phyloP scores from a whole-genome alignment of 2,888 invertebrate species.

The Aricia artaxerxes region DNA sequence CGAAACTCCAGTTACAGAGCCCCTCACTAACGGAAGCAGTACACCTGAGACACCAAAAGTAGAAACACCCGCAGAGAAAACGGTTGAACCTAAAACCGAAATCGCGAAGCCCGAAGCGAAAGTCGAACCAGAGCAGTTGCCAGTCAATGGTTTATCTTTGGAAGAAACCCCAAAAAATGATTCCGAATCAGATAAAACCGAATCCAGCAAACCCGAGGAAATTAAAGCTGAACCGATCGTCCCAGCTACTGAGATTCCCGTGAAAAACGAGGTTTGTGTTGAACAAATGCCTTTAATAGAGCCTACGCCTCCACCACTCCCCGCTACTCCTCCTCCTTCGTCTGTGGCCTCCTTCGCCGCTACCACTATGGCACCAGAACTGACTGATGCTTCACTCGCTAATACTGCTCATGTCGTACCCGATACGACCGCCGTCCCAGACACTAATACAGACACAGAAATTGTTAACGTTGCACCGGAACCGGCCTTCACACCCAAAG shows the following conservation, averaged over 20 bases:
- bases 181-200: slow-evolving; percentile 51
- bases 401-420: slow-evolving; percentile 61
- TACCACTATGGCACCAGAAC: slow-evolving; percentile 82
- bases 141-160: slow-evolving; percentile 67
- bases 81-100: slow-evolving; percentile 47
- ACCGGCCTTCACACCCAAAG: slow-evolving; percentile 36
- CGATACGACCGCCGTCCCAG: slow-evolving; percentile 54
- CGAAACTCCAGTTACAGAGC: slow-evolving; percentile 75
- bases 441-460: slow-evolving; percentile 49
- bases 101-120: slow-evolving; percentile 51
- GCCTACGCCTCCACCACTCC: slow-evolving; percentile 86
- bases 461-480: slow-evolving; percentile 45
- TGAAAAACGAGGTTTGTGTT: slow-evolving; percentile 79
- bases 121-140: slow-evolving; percentile 62
- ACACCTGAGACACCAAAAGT: slow-evolving; percentile 67
- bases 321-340: slow-evolving; percentile 87
- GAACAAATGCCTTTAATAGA: slow-evolving; percentile 82
- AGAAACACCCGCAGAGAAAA: slow-evolving; percentile 48
- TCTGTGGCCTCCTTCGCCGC: slow-evolving; percentile 88
- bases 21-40: slow-evolving; percentile 71
- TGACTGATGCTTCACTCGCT: slow-evolving; percentile 69
- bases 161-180: slow-evolving; percentile 60
- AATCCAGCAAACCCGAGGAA: slow-evolving; percentile 62
- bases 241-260: slow-evolving; percentile 69
- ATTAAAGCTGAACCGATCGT: slow-evolving; percentile 60